A percentile compares a stretch with the other conserved stretches of the same genome.
Evolutionary conservation across 2,113 vertebrate genomes (phyloP).

Genomic region (Corythornis cristatus): DNA sequence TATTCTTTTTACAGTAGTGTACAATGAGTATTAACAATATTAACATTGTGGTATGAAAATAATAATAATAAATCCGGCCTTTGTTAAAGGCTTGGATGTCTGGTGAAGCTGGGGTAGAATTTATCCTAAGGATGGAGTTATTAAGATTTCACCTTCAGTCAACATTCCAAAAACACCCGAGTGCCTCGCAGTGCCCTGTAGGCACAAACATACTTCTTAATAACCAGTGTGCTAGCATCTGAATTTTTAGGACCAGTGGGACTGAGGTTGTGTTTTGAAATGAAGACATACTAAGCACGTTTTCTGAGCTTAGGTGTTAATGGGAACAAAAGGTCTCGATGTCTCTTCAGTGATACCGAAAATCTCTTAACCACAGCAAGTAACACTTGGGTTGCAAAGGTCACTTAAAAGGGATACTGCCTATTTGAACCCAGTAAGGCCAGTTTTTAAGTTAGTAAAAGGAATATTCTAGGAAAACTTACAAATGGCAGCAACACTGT

Average conservation of each 20-base stretch:
- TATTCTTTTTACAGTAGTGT: constrained; percentile 74
- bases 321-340: constrained; percentile 53
- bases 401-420: constrained; percentile 83
- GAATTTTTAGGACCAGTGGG: constrained; percentile 4
- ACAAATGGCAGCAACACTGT: constrained; percentile 81
- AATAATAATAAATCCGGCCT: constrained; percentile 33
- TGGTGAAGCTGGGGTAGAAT: constrained; percentile 6
- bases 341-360: constrained; percentile 53
- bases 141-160: not conserved
- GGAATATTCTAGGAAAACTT: constrained; percentile 79
- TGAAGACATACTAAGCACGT: constrained; percentile 44
- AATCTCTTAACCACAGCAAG: constrained; percentile 75
- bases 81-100: constrained; percentile 19
- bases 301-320: constrained; percentile 44
- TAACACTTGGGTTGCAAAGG: constrained; percentile 85
- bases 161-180: not conserved
- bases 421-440: constrained; percentile 80
- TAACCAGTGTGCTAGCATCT: not conserved
- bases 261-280: constrained; percentile 57
- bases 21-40: constrained; percentile 76
- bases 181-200: not conserved
- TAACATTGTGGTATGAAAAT: constrained; percentile 68
- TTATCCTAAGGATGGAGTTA: not conserved
- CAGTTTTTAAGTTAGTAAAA: constrained; percentile 79
- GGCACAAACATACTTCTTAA: not conserved